Base-by-base conservation (phyloP, 2,888 invertebrate species). In the Cephalotes varians region DNA sequence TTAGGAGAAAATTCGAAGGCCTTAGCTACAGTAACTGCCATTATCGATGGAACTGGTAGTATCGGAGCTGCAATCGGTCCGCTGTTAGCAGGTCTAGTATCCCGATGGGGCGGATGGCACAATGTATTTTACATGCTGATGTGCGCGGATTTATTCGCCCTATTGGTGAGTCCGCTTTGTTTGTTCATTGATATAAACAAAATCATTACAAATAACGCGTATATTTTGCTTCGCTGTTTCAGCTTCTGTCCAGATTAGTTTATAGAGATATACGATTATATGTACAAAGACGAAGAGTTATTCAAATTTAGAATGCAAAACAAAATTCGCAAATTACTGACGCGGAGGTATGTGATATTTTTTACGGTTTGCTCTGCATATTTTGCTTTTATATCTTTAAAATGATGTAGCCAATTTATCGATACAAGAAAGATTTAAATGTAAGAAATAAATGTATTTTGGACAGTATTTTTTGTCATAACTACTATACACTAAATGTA, bases 21-120 rank as follows among this genome's bases (percentile, higher is more conserved):
- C 6, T 94, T 99, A 83, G 99, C 99, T 9, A 99, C 99, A 0
- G 99, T 99, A n/a, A 98, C 99, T 0, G 98, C 99, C 31, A 99
- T 99, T 90, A 99, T 99, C 64, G 99, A 99, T 95, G 99, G 99
- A 64, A 99, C 99, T 0, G 99, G 99, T 9, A 98, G 98, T 84
- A 96, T 98, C 81, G 98, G 99, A 79, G 99, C 99, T 64, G 99
- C 99, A 0, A 95, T 99, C 28, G 99, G 99, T 0, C 99, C 99
- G 0, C 95, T 99, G 90, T 93, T 99, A 80, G 99, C 98, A 2
- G 99, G 98, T 71, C 96, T 98, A 65, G 97, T 98, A 12, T 97
- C 98, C 0, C 90, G 92, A 34, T 92, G 93, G 65, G 95, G 95
- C 87, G 97, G 97, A 21, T 99, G 99, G 99, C 95, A 97, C 62